A percentile compares a stretch with the other conserved stretches of the same genome.
Conservation (phyloP, 2,113 vertebrate species). For the Pagrus major region DNA sequence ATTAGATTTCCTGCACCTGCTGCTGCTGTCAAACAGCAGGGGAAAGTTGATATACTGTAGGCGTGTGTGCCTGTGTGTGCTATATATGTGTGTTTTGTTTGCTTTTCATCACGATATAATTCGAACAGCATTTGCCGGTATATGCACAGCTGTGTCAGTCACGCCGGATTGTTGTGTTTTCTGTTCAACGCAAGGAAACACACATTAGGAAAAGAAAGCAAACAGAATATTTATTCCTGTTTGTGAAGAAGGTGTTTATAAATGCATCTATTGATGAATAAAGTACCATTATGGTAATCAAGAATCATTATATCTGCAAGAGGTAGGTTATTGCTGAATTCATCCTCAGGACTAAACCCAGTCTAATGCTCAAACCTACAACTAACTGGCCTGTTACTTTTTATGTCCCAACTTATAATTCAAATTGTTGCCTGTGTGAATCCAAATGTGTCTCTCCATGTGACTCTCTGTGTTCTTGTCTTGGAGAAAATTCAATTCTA, state of each 20-base stretch:
- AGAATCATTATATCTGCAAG: background rate
- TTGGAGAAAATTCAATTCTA: background rate
- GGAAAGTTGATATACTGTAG: slow-evolving; percentile 36
- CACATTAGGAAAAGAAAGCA: slow-evolving; percentile 30
- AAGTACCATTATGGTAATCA: background rate
- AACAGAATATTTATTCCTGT: background rate
- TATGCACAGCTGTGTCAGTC: slow-evolving; percentile 66
- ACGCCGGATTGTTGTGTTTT: slow-evolving; percentile 29
- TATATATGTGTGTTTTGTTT: slow-evolving; percentile 41
- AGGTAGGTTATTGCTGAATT: background rate
- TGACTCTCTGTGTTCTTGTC: background rate
- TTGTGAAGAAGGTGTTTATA: background rate
- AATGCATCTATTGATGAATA: background rate
- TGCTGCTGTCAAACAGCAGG: slow-evolving; percentile 1
- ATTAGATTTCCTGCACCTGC: slow-evolving; percentile 33
- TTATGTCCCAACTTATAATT: background rate
- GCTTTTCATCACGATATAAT: slow-evolving; percentile 65
- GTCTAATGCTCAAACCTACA: background rate
- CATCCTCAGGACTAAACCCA: background rate
- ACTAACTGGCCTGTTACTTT: background rate
- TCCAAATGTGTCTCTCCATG: background rate
- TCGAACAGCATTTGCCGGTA: slow-evolving; percentile 56
- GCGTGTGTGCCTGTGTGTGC: slow-evolving; percentile 13
- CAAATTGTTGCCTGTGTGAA: background rate
- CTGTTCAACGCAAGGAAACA: slow-evolving; percentile 26